Conservation (phyloP, 2,888 invertebrate genomes). For the Drosophila tanythrix region DNA sequence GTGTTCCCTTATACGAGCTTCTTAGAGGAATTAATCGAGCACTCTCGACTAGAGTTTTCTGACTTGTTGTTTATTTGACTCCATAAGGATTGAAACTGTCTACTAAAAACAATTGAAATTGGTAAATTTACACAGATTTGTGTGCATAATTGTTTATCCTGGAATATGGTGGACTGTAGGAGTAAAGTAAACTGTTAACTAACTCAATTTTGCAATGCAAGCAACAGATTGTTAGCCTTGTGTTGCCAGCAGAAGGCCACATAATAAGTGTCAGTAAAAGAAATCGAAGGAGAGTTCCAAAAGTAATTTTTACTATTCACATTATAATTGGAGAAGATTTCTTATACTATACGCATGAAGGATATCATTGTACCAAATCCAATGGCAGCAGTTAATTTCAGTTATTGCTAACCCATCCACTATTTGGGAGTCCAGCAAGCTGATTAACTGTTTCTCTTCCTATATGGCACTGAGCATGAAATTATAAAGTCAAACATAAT, state of each 20-base stretch:
- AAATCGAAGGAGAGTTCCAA: not conserved
- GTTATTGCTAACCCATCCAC: not conserved
- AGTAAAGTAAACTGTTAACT: not conserved
- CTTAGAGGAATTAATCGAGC: not conserved
- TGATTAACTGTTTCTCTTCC: not conserved
- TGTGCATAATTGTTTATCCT: not conserved
- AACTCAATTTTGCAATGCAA: not conserved
- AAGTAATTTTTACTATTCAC: not conserved
- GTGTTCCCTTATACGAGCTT: not conserved
- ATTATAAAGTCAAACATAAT: conserved; percentile 30
- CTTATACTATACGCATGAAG: not conserved
- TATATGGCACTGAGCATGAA: not conserved
- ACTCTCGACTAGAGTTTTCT: not conserved
- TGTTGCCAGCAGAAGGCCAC: not conserved
- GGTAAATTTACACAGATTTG: not conserved
- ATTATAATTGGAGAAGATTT: not conserved
- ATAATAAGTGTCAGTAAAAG: too few species aligned
- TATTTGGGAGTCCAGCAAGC: not conserved
- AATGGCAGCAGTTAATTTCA: not conserved
- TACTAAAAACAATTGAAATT: not conserved
- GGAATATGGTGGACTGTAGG: not conserved
- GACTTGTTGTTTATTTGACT: not conserved
- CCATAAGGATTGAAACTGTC: not conserved
- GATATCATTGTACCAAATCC: not conserved
- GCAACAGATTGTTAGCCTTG: not conserved